phyloP scores from a whole-genome alignment of 1,140 invertebrate species.

The Odontomachus brunneus region DNA sequence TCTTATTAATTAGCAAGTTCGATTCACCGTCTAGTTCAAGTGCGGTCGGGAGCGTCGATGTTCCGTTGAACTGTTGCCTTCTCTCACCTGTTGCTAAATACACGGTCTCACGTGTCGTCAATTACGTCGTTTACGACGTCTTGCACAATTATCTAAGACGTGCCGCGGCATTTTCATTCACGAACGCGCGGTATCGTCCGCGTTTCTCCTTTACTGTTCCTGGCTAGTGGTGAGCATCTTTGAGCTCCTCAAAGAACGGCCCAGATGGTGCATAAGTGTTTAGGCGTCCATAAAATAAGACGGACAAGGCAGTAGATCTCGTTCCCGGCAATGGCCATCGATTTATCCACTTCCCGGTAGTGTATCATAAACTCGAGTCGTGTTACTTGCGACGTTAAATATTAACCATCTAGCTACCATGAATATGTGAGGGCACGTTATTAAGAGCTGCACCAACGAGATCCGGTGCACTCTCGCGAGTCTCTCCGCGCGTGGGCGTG shows the following conservation, averaged over 20 bases:
- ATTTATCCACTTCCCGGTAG: background rate
- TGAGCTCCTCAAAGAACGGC: background rate
- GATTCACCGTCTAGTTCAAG: background rate
- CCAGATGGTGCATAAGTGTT: background rate
- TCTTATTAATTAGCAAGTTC: slow-evolving; percentile 4
- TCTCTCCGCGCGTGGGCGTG: background rate
- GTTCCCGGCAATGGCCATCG: background rate
- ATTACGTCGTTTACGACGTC: background rate
- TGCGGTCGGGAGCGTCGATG: background rate
- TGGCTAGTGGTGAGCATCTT: background rate
- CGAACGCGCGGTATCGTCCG: background rate
- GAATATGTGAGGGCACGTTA: background rate
- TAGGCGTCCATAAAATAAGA: background rate
- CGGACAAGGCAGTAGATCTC: background rate
- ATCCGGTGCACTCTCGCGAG: background rate
- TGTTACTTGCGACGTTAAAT: background rate
- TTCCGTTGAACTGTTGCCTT: too few species aligned
- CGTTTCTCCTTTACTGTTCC: too few species aligned
- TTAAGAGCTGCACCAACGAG: background rate
- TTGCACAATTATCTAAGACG: background rate
- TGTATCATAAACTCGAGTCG: background rate
- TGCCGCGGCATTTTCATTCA: background rate
- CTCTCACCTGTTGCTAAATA: too few species aligned
- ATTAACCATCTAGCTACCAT: background rate
- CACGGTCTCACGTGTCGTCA: too few species aligned